These are phyloP conservation scores for Elachura formosa DNA, from an alignment of 2,113 vertebrate genomes.

Conservation along the genomic window DNA sequence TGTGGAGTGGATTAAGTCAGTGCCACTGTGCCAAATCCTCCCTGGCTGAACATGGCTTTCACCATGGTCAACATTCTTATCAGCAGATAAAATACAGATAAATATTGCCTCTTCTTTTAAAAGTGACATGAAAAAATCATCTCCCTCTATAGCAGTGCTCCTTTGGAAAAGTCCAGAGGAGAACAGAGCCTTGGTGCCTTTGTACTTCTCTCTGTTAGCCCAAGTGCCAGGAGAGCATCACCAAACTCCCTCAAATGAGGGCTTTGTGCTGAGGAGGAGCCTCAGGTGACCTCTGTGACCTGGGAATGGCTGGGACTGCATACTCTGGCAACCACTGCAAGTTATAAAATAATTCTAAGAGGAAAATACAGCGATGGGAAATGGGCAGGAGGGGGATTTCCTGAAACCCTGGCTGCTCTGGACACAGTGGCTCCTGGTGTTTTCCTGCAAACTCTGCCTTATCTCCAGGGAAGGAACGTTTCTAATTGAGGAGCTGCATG, in stretches of 20 bases:
- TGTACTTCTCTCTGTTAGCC: rapidly evolving
- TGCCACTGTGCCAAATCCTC: background rate
- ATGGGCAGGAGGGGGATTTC: background rate
- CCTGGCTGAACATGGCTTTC: background rate
- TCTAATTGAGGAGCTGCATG: background rate
- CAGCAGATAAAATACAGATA: background rate
- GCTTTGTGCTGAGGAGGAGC: background rate
- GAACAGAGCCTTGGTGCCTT: background rate
- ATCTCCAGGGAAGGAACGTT: background rate
- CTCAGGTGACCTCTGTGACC: background rate
- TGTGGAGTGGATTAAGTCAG: too few species aligned
- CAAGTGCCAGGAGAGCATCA: background rate
- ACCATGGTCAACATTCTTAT: rapidly evolving
- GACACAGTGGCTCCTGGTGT: background rate
- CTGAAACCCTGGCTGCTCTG: background rate
- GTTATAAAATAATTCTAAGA: rapidly evolving
- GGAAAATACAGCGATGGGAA: background rate
- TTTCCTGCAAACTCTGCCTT: background rate
- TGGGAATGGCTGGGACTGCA: background rate
- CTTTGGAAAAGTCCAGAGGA: background rate
- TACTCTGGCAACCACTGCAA: rapidly evolving
- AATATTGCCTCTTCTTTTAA: background rate
- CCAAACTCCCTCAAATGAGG: background rate
- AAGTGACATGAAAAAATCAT: background rate
- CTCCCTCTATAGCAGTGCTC: background rate